phyloP scores from a whole-genome alignment of 2,113 vertebrate species.

The Pomatorhinus ruficollis region DNA sequence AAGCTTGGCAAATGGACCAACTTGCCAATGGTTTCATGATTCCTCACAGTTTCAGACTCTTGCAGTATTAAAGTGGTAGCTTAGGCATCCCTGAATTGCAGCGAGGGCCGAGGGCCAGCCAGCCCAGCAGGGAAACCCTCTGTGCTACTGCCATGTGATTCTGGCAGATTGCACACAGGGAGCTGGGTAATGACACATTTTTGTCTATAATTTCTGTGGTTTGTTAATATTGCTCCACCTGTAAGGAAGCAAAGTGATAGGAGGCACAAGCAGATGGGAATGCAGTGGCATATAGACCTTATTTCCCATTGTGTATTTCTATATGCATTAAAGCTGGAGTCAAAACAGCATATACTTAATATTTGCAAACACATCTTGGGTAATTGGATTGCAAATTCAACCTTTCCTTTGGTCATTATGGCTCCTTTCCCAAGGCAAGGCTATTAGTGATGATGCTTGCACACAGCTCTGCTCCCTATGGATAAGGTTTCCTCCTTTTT shows the following conservation, averaged over 20 bases:
- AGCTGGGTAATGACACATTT: background rate
- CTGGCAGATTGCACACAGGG: background rate
- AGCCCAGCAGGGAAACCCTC: background rate
- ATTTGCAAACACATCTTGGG: background rate
- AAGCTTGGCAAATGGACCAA: background rate
- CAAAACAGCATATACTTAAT: background rate
- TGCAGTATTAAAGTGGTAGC: background rate
- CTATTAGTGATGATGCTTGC: background rate
- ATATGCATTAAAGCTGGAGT: background rate
- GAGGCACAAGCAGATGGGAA: constrained; percentile 21
- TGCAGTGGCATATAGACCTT: background rate
- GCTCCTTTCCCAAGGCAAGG: background rate
- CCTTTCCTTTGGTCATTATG: background rate
- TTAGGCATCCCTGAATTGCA: background rate
- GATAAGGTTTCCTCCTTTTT: background rate
- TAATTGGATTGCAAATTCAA: background rate
- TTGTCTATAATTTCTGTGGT: background rate
- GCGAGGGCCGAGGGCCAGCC: rapidly evolving
- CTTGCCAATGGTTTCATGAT: background rate
- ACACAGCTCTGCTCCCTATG: background rate
- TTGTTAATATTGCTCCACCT: background rate
- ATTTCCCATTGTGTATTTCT: background rate
- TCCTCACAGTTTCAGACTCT: rapidly evolving
- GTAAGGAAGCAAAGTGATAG: background rate
- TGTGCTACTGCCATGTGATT: background rate